Percentiles rank a stretch among this genome's conserved stretches.
Conservation (phyloP, 2,113 vertebrate species). For the Scatophagus argus region DNA sequence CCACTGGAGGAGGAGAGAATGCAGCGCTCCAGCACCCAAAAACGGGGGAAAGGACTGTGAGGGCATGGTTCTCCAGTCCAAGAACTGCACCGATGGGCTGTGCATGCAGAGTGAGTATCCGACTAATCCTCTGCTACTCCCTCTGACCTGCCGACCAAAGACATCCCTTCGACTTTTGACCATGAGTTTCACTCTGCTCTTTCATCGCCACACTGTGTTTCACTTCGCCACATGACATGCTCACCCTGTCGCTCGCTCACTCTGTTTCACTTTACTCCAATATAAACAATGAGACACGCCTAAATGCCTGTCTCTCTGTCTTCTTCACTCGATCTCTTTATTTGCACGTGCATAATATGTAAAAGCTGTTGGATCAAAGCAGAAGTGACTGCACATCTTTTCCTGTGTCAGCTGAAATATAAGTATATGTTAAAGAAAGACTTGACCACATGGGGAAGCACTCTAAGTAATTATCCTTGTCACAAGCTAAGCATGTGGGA, state of each 20-base stretch:
- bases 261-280: slow-evolving; percentile 59
- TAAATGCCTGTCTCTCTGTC: slow-evolving; percentile 17
- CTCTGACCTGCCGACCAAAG: slow-evolving; percentile 66
- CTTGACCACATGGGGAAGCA: slow-evolving; percentile 38
- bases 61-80: slow-evolving; percentile 95
- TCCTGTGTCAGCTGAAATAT: slow-evolving; percentile 47
- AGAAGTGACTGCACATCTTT: slow-evolving; percentile 48
- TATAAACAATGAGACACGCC: slow-evolving; percentile 57
- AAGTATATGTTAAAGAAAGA: slow-evolving; percentile 45
- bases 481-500: slow-evolving; percentile 57
- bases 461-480: slow-evolving; percentile 60
- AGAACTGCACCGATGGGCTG: slow-evolving; percentile 98
- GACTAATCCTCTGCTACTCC: slow-evolving; percentile 69
- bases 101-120: slow-evolving; percentile 98
- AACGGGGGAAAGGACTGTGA: slow-evolving; percentile 98
- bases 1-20: slow-evolving; percentile 97
- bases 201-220: slow-evolving; percentile 67
- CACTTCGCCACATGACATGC: slow-evolving; percentile 51
- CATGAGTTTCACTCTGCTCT: slow-evolving; percentile 57
- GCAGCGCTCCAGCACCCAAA: slow-evolving; percentile 91
- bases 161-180: slow-evolving; percentile 60
- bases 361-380: slow-evolving; percentile 32
- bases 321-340: slow-evolving; percentile 25
- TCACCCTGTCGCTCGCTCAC: slow-evolving; percentile 52
- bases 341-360: slow-evolving; percentile 29